Base-by-base conservation (phyloP, 2,888 invertebrate genomes). In the Auanema sp. region DNA sequence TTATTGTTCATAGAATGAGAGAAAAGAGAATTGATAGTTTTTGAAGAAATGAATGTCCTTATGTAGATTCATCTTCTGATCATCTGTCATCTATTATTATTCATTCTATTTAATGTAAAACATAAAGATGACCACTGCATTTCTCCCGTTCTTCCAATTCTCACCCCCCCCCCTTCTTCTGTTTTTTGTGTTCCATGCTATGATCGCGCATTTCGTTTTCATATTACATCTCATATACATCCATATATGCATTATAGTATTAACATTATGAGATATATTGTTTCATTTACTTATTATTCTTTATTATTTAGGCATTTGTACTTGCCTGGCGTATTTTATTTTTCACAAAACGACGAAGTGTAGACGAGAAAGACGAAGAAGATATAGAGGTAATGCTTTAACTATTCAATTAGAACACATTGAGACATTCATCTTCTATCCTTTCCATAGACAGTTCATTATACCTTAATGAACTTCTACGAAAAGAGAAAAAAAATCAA, bases 231-330 rank as follows among this genome's bases (percentile, higher is more conserved):
- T 33, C 33, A 33, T 33, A 33, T 33, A 8, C 8, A 33, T 33
- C 3, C 33, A 33, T 5, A 5, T 8, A 33, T 33, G 33, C 8
- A 33, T 5, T 47, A 47, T 47, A 47, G 3, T 18, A 10, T 16
- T 47, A 47, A 18, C 16, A 47, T 18, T 47, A 47, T 43, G 47
- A 47, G 3, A 18, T 16, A 47, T 18, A 16, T 10, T 47, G 47
- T 21, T 21, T 47, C 10, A 18, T 47, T 21, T 3, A 47, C 3
- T n/a, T 18, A 47, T 18, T 5, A 47, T 18, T 47, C 10, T 47
- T 47, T 21, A n/a, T 47, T 43, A n/a, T 72, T 63, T 50, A 72
- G 72, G 72, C 72, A 49, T 63, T 72, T 49, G 66, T 72, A 58
- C 58, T 72, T 53, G 68, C 70, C 51, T 66, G 70, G 63, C 64